Conservation (phyloP, 2,888 invertebrate species). For the Microchrysa polita region DNA sequence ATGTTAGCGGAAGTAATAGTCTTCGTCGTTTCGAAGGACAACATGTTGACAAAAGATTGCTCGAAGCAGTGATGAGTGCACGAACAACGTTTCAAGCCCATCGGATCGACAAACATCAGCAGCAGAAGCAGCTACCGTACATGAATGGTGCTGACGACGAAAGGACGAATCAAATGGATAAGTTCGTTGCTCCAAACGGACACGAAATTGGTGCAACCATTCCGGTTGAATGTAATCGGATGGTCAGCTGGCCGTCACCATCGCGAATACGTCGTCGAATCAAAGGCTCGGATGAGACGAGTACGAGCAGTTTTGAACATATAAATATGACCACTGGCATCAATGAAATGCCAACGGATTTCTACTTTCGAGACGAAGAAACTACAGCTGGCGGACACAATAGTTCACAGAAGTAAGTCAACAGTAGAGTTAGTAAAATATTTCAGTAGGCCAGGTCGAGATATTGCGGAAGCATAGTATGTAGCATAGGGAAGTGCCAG, state of each 20-base stretch:
- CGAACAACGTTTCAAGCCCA: slow-evolving; percentile 30
- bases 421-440: neutral
- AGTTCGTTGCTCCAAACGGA: neutral
- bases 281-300: slow-evolving; percentile 52
- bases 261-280: slow-evolving; percentile 34
- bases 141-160: neutral
- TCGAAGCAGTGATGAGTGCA: neutral
- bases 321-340: slow-evolving; percentile 53
- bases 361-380: slow-evolving; percentile 29
- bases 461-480: too few relatives aligned
- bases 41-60: slow-evolving; percentile 47
- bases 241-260: slow-evolving; percentile 32
- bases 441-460: too few relatives aligned
- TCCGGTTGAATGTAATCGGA: slow-evolving; percentile 14
- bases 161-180: slow-evolving; percentile 17
- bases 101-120: neutral
- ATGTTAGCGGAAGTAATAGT: slow-evolving; percentile 33
- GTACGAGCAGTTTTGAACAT: slow-evolving; percentile 56
- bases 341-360: slow-evolving; percentile 51
- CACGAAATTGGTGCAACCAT: neutral
- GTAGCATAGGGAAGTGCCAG: too few relatives aligned
- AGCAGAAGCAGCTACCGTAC: neutral
- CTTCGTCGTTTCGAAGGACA: slow-evolving; percentile 25
- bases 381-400: neutral
- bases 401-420: slow-evolving; percentile 22